phyloP scores from a whole-genome alignment of 1,140 invertebrate genomes.

The Caenorhabditis remanei region DNA sequence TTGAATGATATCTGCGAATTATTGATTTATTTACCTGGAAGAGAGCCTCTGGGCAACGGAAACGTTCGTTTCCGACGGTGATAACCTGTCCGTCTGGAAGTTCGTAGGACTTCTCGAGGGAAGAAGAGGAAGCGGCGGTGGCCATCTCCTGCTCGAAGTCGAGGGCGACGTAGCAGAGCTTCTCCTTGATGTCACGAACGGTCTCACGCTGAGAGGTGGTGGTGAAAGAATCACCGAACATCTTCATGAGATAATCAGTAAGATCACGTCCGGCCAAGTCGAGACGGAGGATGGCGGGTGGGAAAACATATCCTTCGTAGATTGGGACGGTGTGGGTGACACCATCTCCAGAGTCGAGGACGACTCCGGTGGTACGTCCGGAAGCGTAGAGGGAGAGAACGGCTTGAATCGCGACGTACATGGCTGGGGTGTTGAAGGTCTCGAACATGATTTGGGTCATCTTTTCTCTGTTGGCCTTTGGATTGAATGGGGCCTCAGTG shows the following conservation, averaged over 20 bases:
- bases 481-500: slow-evolving; percentile 79
- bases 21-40: slow-evolving; percentile 80
- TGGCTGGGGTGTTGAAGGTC: slow-evolving; percentile 79
- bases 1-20: background rate
- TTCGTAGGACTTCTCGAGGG: slow-evolving; percentile 80
- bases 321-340: slow-evolving; percentile 77
- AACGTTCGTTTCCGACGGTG: slow-evolving; percentile 79
- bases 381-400: slow-evolving; percentile 73
- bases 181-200: slow-evolving; percentile 88
- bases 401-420: slow-evolving; percentile 77
- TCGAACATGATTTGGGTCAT: slow-evolving; percentile 76
- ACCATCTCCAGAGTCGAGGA: slow-evolving; percentile 78
- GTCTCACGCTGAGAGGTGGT: slow-evolving; percentile 87
- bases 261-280: slow-evolving; percentile 80
- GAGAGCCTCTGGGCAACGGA: slow-evolving; percentile 78
- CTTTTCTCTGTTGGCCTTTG: slow-evolving; percentile 79
- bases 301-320: slow-evolving; percentile 75
- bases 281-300: slow-evolving; percentile 81
- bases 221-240: slow-evolving; percentile 74
- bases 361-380: slow-evolving; percentile 72
- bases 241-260: slow-evolving; percentile 79
- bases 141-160: slow-evolving; percentile 96
- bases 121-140: slow-evolving; percentile 83
- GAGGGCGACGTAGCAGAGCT: slow-evolving; percentile 84
- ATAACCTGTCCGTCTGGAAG: slow-evolving; percentile 79